phyloP scores from a whole-genome alignment of 2,113 vertebrate species.

The Seriola dumerili region DNA sequence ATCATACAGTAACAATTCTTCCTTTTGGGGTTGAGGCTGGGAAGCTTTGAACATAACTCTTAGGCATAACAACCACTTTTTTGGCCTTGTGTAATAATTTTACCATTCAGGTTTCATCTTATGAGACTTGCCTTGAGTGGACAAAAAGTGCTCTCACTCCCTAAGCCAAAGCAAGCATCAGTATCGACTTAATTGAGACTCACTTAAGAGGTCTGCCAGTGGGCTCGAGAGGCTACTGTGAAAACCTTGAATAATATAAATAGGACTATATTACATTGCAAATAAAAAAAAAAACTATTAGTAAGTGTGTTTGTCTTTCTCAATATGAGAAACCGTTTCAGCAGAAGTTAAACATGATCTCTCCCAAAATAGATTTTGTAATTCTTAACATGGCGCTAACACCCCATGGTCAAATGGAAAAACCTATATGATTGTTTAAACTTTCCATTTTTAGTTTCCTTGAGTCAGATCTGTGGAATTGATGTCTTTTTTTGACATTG shows the following conservation, averaged over 20 bases:
- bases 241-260: constrained; percentile 10
- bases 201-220: constrained; percentile 52
- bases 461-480: not conserved
- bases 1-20: not conserved
- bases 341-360: not conserved
- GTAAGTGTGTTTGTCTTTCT: not conserved
- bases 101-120: constrained; percentile 36
- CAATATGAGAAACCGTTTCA: not conserved
- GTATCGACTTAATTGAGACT: constrained; percentile 55
- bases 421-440: not conserved
- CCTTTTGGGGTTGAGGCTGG: not conserved
- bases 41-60: constrained; percentile 9
- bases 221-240: constrained; percentile 38
- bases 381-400: too few relatives aligned
- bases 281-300: not conserved
- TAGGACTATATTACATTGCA: constrained; percentile 1
- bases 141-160: constrained; percentile 36
- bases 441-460: not conserved
- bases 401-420: not conserved
- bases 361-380: not conserved
- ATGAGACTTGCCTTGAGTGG: constrained; percentile 28
- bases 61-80: not conserved
- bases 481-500: not conserved
- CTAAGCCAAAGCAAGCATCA: constrained; percentile 37
- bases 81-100: not conserved